These are phyloP conservation scores for Asarcornis scutulata DNA, from an alignment of 2,113 vertebrate genomes.

Conservation along the genomic window DNA sequence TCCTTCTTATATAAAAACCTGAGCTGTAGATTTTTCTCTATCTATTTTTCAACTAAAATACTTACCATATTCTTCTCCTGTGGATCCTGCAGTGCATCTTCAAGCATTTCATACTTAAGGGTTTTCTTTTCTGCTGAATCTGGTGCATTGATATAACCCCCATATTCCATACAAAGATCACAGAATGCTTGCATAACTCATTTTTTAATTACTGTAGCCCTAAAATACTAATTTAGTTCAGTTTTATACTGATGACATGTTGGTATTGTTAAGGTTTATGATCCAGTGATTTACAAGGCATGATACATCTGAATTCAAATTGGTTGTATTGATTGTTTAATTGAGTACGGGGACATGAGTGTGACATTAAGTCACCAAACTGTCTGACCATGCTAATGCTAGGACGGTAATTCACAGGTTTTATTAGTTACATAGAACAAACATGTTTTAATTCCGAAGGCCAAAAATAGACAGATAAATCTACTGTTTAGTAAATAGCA, in stretches of 20 bases:
- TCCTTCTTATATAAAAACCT: not conserved
- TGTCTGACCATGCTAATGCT: not conserved
- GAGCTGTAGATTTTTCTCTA: not conserved
- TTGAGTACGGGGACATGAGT: not conserved
- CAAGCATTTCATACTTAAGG: not conserved
- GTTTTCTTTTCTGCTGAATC: not conserved
- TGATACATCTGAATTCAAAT: constrained; percentile 54
- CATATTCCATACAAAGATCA: not conserved
- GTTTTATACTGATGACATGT: constrained; percentile 36
- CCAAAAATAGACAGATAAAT: not conserved
- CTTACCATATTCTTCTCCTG: not conserved
- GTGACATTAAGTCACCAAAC: not conserved
- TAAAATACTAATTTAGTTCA: constrained; percentile 59
- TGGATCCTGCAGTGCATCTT: not conserved
- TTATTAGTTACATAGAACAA: not conserved
- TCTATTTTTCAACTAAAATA: not conserved
- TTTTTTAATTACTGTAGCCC: constrained; percentile 36
- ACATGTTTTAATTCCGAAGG: not conserved
- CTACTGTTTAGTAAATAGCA: not conserved
- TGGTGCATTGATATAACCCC: not conserved
- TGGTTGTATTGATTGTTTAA: constrained; percentile 53
- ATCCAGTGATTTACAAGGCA: constrained; percentile 63
- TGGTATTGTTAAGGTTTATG: constrained; percentile 72
- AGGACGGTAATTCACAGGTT: not conserved
- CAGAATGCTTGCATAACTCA: constrained; percentile 7